These are phyloP conservation scores for Telenomus remus DNA, from an alignment of 1,140 invertebrate genomes.

Conservation along the genomic window DNA sequence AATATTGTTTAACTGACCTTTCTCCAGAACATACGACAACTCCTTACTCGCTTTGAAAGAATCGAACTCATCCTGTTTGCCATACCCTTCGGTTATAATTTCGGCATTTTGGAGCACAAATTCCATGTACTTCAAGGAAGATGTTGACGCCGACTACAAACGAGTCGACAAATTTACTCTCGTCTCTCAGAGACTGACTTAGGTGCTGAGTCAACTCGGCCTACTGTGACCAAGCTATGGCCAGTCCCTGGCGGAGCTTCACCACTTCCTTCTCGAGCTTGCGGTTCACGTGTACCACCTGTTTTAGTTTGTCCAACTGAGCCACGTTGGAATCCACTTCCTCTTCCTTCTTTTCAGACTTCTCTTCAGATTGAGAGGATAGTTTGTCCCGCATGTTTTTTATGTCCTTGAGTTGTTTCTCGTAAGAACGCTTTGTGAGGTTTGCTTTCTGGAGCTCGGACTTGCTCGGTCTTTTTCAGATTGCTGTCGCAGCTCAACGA, in stretches of 20 bases:
- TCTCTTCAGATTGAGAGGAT: constrained; percentile 29
- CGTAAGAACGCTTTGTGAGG: constrained; percentile 63
- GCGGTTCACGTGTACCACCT: constrained; percentile 79
- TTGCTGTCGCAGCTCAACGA: constrained; percentile 55
- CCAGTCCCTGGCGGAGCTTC: constrained; percentile 78
- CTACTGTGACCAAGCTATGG: constrained; percentile 79
- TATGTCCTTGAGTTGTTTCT: constrained; percentile 71
- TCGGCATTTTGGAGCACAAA: constrained; percentile 62
- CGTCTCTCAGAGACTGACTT: constrained; percentile 76
- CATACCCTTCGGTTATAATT: constrained; percentile 81
- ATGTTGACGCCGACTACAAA: constrained; percentile 68
- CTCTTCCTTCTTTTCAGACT: constrained; percentile 14
- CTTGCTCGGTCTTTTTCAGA: constrained; percentile 41
- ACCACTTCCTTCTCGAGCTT: constrained; percentile 77
- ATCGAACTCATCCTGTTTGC: constrained; percentile 69
- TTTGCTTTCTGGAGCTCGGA: constrained; percentile 64
- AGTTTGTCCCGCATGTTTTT: constrained; percentile 69
- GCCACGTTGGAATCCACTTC: constrained; percentile 29
- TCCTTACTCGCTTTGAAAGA: constrained; percentile 64
- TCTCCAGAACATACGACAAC: constrained; percentile 70
- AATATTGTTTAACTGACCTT: constrained; percentile 59
- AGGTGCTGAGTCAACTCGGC: constrained; percentile 77
- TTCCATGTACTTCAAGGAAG: constrained; percentile 72
- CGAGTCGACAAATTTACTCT: constrained; percentile 70
- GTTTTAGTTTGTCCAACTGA: constrained; percentile 74